Base-by-base conservation (phyloP, 2,888 invertebrate species). In the Bhutanitis thaidina region DNA sequence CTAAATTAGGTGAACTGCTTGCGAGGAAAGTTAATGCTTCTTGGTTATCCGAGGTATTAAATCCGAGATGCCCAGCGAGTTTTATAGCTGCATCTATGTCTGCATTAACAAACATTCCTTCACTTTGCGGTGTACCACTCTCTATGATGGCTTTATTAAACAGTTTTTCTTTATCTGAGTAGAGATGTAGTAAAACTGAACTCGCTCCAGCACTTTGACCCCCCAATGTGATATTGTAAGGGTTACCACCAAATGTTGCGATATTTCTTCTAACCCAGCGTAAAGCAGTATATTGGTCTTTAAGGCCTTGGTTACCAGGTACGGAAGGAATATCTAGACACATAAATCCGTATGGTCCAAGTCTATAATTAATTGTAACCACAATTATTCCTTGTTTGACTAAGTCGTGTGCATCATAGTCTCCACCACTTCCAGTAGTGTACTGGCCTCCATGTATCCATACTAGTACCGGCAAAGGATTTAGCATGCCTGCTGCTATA, bases 301-400 rank as follows among this genome's bases (percentile, higher is more conserved):
- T 87, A 1, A 89, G 67, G 0, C 89, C 89, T 58, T 87, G 86
- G 52, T 89, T 89, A 1, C 89, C 89, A 9, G 87, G 73, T 2
- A 81, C 67, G 1, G 65, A 55, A 1, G 89, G 87, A 7, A 69
- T 64, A 49, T 82, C 79, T 0, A 88, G 68, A 34, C 89, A 87
- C 74, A 89, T 73, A 51, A 89, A 89, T 32, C 89, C 89, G 34
- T 85, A 89, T 0, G 87, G 77, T 0, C 89, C 89, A 20, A 89
- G 65, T 1, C 89, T 78, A 53, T 89, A 89, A 53, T 89, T 89
- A 0, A 87, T 64, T 0, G 85, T 81, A 0, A 88, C 80, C 0
- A 89, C 77, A 10, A 89, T 58, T 4, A 89, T 71, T 37, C 74
- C 80, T 51, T 88, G 74, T 54, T 68, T 74, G 1, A 88, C 76